phyloP scores from a whole-genome alignment of 2,113 vertebrate species.

The Marmota monax region DNA sequence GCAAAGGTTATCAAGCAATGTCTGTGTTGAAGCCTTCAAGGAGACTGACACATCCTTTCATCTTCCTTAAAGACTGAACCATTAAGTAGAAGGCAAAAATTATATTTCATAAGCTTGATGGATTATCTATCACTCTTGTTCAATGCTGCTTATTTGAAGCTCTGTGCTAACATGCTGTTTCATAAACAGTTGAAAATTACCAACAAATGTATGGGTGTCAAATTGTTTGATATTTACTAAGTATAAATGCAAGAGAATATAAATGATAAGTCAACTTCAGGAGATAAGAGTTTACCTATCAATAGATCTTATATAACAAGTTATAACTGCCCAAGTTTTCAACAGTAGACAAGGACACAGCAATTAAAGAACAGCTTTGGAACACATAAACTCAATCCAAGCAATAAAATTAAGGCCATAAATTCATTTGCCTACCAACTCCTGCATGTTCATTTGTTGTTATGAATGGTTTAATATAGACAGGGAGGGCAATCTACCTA shows the following conservation, averaged over 20 bases:
- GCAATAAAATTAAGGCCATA: conserved; percentile 75
- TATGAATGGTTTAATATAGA: conserved; percentile 71
- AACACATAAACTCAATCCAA: conserved; percentile 60
- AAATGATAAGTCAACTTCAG: conserved; percentile 53
- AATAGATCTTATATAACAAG: conserved; percentile 66
- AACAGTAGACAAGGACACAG: conserved; percentile 60
- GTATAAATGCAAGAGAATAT: conserved; percentile 48
- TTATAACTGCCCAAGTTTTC: conserved; percentile 60
- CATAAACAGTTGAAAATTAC: conserved; percentile 48
- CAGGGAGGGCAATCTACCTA: conserved; percentile 21
- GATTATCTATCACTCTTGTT: conserved; percentile 3
- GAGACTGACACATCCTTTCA: background rate
- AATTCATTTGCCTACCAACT: conserved; percentile 64
- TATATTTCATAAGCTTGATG: background rate
- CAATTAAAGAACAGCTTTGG: conserved; percentile 63
- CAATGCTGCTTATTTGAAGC: background rate
- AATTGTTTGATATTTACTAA: conserved; percentile 49
- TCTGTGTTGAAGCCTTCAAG: conserved; percentile 8
- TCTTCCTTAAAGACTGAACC: conserved; percentile 22
- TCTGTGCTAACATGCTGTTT: background rate
- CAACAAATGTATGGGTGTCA: background rate
- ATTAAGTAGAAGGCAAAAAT: conserved; percentile 13
- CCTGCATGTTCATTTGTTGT: conserved; percentile 62
- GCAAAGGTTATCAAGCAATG: background rate
- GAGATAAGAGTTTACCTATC: conserved; percentile 44